These are phyloP conservation scores for Entelurus aequoreus DNA, from an alignment of 2,113 vertebrate species.

Conservation along the genomic window DNA sequence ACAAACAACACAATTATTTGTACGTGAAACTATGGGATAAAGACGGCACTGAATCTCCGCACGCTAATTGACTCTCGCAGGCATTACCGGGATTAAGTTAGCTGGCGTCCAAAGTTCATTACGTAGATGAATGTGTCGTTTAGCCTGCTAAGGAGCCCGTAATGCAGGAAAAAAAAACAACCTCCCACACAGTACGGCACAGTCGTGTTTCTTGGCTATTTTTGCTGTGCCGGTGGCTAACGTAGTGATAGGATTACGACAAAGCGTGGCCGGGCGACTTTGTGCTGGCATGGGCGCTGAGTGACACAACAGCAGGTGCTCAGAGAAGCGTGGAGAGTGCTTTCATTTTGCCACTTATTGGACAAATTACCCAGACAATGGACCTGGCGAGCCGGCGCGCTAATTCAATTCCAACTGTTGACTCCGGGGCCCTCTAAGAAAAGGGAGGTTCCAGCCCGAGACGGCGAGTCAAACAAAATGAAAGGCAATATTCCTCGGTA, in stretches of 20 bases:
- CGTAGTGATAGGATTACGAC: too few species aligned
- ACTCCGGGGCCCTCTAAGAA: conserved; percentile 67
- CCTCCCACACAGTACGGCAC: conserved; percentile 40
- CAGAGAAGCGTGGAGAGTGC: conserved; percentile 75
- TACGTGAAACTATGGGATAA: conserved; percentile 51
- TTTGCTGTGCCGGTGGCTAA: background rate
- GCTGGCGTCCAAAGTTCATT: conserved; percentile 72
- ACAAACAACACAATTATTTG: too few species aligned
- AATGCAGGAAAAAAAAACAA: conserved; percentile 33
- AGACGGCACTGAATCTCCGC: conserved; percentile 65
- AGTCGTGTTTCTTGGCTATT: conserved; percentile 21
- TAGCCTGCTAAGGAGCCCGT: conserved; percentile 59
- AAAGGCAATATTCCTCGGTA: conserved; percentile 89
- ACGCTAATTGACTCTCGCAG: conserved; percentile 73
- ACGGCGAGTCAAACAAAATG: conserved; percentile 84
- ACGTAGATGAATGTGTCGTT: conserved; percentile 70
- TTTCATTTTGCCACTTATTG: conserved; percentile 86
- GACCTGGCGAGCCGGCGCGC: conserved; percentile 73
- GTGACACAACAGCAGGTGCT: conserved; percentile 74
- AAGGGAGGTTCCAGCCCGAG: conserved; percentile 64
- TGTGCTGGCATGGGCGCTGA: conserved; percentile 52
- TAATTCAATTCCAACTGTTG: conserved; percentile 88
- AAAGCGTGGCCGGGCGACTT: too few species aligned
- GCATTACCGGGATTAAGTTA: conserved; percentile 74
- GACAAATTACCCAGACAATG: conserved; percentile 85